These are phyloP conservation scores for Pandemis heparana DNA, from an alignment of 2,888 invertebrate genomes.

Conservation along the genomic window DNA sequence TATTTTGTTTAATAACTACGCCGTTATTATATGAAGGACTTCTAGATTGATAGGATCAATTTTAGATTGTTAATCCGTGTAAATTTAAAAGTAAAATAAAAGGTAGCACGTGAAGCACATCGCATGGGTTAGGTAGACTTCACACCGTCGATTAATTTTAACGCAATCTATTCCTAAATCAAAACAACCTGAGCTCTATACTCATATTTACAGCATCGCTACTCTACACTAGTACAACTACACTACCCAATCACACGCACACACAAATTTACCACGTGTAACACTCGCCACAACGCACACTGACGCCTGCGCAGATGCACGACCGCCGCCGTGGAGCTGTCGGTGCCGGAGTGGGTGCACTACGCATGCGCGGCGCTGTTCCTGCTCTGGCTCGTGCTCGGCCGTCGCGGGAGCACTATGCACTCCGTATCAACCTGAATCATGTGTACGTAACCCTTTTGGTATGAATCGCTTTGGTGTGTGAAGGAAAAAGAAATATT, in stretches of 20 bases:
- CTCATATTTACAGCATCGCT: background rate
- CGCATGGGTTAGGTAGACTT: too few species aligned
- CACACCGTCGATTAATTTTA: too few species aligned
- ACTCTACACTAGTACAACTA: background rate
- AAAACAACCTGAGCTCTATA: too few species aligned
- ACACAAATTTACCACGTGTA: slow-evolving; percentile 59
- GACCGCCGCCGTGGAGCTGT: slow-evolving; percentile 78
- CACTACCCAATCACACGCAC: background rate
- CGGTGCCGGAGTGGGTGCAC: slow-evolving; percentile 80
- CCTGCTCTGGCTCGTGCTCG: slow-evolving; percentile 74
- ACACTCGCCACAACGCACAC: slow-evolving; percentile 45
- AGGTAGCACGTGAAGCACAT: too few species aligned
- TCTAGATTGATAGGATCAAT: too few species aligned
- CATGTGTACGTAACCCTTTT: slow-evolving; percentile 60
- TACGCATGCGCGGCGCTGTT: slow-evolving; percentile 76
- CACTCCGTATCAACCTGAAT: slow-evolving; percentile 66
- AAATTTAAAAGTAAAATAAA: too few species aligned
- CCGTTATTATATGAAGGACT: too few species aligned
- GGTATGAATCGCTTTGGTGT: background rate
- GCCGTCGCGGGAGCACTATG: slow-evolving; percentile 69
- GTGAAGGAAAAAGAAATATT: background rate
- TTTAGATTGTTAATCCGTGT: too few species aligned
- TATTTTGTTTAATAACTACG: too few species aligned
- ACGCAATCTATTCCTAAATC: too few species aligned
- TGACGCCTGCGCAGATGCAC: slow-evolving; percentile 72